These are phyloP conservation scores for Alca torda DNA, from an alignment of 2,797 vertebrate species.

Conservation along the genomic window DNA sequence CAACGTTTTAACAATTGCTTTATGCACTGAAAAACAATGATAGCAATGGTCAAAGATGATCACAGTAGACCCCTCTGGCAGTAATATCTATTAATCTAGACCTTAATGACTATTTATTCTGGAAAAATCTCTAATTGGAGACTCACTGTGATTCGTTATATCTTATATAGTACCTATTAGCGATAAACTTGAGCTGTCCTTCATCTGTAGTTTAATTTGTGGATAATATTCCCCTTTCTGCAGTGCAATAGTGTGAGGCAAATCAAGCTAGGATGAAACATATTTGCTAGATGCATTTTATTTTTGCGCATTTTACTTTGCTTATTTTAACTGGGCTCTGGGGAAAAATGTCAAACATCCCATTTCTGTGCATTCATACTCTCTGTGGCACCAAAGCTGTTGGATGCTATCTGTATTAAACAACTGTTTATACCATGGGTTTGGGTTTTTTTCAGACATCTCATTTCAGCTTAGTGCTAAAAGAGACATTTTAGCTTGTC, in stretches of 20 bases:
- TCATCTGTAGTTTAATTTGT: slow-evolving; percentile 34
- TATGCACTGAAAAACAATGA: slow-evolving; percentile 44
- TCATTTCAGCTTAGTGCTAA: not conserved
- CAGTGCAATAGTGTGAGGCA: not conserved
- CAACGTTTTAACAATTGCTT: slow-evolving; percentile 39
- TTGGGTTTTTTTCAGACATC: not conserved
- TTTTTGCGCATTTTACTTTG: not conserved
- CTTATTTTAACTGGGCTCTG: slow-evolving; percentile 20
- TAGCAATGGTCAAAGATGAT: slow-evolving; percentile 23
- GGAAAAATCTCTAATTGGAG: not conserved
- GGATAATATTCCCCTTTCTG: slow-evolving; percentile 4
- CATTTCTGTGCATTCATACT: not conserved
- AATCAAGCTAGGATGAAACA: not conserved
- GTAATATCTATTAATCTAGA: slow-evolving; percentile 37
- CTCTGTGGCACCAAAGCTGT: not conserved
- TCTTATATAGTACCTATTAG: not conserved
- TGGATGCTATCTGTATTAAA: not conserved
- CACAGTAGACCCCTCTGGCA: not conserved
- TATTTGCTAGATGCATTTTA: not conserved
- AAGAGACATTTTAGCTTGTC: not conserved
- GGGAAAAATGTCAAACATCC: not conserved
- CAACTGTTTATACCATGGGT: not conserved
- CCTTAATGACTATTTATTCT: slow-evolving; percentile 23
- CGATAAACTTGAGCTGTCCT: not conserved
- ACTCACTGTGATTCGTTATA: not conserved